phyloP scores from a whole-genome alignment of 2,888 invertebrate species.

The Andrena bicolor region DNA sequence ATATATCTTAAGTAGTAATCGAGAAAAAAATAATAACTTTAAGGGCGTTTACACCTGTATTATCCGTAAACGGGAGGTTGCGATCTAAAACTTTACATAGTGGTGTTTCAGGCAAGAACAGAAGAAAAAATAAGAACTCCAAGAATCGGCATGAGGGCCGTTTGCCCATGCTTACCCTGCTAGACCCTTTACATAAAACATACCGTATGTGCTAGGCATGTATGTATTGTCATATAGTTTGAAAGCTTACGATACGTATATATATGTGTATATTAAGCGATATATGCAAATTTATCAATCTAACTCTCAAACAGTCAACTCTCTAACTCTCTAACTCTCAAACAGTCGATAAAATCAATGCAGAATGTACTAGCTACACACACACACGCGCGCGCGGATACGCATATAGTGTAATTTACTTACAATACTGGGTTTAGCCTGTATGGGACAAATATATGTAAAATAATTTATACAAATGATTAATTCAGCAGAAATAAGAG shows the following conservation, averaged over 20 bases:
- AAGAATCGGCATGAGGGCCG: too few species aligned
- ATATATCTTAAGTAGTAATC: too few species aligned
- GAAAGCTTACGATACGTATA: background rate
- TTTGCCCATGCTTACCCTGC: too few species aligned
- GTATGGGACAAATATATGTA: conserved; percentile 77
- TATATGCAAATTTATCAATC: conserved; percentile 8
- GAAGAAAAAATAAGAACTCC: too few species aligned
- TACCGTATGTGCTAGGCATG: conserved; percentile 15
- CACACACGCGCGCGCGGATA: background rate
- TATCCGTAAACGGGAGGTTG: too few species aligned
- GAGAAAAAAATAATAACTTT: too few species aligned
- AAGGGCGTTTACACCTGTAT: too few species aligned
- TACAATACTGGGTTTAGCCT: conserved; percentile 88
- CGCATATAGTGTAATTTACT: conserved; percentile 84
- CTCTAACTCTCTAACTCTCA: conserved; percentile 11
- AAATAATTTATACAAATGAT: conserved; percentile 47
- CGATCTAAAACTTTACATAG: too few species aligned
- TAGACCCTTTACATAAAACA: too few species aligned
- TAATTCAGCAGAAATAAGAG: conserved; percentile 1
- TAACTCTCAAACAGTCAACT: conserved; percentile 21
- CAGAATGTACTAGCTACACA: background rate
- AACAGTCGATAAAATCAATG: conserved; percentile 22
- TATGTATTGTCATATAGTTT: conserved; percentile 10
- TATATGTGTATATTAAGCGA: background rate
- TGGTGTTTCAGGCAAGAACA: too few species aligned